phyloP scores from a whole-genome alignment of 2,113 vertebrate species.

The Pao palembangensis region DNA sequence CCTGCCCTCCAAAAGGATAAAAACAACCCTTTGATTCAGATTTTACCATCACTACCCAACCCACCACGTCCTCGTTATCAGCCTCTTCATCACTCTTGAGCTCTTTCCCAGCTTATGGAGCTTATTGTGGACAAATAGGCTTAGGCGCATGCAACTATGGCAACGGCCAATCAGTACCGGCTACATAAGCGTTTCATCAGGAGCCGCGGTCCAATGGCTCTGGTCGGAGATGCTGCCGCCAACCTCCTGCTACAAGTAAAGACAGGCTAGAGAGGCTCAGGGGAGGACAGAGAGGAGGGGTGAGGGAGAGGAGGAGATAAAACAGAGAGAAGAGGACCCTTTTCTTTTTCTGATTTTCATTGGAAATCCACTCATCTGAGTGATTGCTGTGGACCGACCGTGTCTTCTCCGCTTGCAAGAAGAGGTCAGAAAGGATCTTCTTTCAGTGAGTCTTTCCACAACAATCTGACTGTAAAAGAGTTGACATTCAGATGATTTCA shows the following conservation, averaged over 20 bases:
- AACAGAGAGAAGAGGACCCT: constrained; percentile 16
- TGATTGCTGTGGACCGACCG: constrained; percentile 2
- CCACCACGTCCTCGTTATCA: constrained; percentile 57
- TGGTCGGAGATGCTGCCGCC: constrained; percentile 54
- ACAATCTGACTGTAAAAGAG: no score
- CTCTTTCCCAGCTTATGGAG: constrained; percentile 65
- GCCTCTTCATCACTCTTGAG: constrained; percentile 51
- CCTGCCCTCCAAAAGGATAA: constrained; percentile 16
- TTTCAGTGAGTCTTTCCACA: background rate
- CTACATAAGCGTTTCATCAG: constrained; percentile 62
- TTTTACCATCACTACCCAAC: constrained; percentile 20
- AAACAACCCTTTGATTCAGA: constrained; percentile 28
- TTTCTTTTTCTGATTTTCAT: constrained; percentile 13
- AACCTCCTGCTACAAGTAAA: constrained; percentile 64
- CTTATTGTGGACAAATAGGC: constrained; percentile 69
- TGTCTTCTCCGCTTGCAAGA: constrained; percentile 5
- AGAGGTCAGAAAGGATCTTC: constrained; percentile 37
- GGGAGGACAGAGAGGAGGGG: constrained; percentile 34
- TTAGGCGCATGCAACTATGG: constrained; percentile 75
- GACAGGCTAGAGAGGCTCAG: constrained; percentile 54
- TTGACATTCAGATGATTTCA: no score
- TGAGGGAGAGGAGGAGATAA: constrained; percentile 29
- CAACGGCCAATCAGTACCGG: constrained; percentile 71
- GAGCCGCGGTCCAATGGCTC: constrained; percentile 51
- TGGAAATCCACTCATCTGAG: background rate